A percentile compares a stretch with the other conserved stretches of the same genome.
Evolutionary conservation across 2,113 vertebrate species (phyloP).

Genomic region (Nestor notabilis): DNA sequence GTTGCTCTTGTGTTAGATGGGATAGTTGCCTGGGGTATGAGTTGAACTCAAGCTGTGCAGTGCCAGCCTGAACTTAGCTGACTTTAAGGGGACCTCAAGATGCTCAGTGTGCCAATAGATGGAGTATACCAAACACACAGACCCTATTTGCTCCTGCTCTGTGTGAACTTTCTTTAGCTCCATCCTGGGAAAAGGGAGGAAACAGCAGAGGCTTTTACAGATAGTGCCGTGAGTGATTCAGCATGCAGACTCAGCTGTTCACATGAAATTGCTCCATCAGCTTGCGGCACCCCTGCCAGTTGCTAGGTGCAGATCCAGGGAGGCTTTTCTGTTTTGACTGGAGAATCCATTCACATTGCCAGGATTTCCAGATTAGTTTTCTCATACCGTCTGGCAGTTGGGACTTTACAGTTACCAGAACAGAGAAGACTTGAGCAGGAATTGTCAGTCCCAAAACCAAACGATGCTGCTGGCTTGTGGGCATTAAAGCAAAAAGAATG

Average conservation of each 20-base stretch:
- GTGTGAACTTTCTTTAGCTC: background rate
- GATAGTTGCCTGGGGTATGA: background rate
- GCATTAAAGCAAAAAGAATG: background rate
- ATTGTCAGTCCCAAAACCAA: background rate
- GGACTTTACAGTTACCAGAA: background rate
- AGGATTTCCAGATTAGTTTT: constrained; percentile 31
- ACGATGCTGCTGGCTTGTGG: fast-evolving
- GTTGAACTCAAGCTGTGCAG: background rate
- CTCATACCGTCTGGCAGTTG: background rate
- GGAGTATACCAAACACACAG: background rate
- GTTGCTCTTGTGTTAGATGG: background rate
- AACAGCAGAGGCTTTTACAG: background rate
- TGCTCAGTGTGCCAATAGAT: background rate
- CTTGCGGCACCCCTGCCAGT: background rate
- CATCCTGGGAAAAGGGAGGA: background rate
- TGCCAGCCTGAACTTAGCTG: background rate
- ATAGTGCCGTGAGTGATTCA: background rate
- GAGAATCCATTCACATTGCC: background rate
- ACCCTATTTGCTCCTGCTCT: background rate
- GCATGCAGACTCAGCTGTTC: background rate
- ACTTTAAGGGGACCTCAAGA: background rate
- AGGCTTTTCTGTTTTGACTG: constrained; percentile 43
- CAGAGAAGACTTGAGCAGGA: background rate
- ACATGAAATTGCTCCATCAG: background rate
- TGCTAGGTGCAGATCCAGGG: background rate